Conservation (phyloP, 2,797 vertebrate genomes). For the Lepilemur ruficaudatus region DNA sequence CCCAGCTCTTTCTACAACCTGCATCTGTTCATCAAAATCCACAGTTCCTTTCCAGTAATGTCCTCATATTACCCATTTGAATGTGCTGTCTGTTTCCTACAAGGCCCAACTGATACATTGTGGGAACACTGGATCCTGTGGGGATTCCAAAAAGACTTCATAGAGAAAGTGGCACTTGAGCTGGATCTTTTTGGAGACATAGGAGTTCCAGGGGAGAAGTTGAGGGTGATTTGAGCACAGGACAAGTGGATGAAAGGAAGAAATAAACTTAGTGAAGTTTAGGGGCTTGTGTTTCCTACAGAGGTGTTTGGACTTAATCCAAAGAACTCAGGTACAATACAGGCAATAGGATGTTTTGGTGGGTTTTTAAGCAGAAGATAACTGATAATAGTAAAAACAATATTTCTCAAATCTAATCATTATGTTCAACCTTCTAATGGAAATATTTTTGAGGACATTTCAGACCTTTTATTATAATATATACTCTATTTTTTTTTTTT, state of each 20-base stretch:
- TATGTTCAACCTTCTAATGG: neutral
- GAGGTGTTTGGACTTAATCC: neutral
- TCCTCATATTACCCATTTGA: neutral
- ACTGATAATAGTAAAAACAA: neutral
- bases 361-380: neutral
- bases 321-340: neutral
- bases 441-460: neutral
- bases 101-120: neutral
- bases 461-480: neutral
- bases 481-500: no score
- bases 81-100: neutral
- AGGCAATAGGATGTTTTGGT: neutral
- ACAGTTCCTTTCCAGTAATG: neutral
- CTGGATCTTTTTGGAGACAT: neutral
- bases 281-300: neutral
- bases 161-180: neutral
- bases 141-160: neutral
- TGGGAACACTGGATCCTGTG: neutral
- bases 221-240: neutral
- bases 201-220: neutral
- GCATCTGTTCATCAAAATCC: neutral
- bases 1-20: neutral
- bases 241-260: neutral
- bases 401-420: constrained; percentile 2
- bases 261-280: neutral